Evolutionary conservation across 2,113 vertebrate species (phyloP).

Genomic region (Lipophrys pholis): DNA sequence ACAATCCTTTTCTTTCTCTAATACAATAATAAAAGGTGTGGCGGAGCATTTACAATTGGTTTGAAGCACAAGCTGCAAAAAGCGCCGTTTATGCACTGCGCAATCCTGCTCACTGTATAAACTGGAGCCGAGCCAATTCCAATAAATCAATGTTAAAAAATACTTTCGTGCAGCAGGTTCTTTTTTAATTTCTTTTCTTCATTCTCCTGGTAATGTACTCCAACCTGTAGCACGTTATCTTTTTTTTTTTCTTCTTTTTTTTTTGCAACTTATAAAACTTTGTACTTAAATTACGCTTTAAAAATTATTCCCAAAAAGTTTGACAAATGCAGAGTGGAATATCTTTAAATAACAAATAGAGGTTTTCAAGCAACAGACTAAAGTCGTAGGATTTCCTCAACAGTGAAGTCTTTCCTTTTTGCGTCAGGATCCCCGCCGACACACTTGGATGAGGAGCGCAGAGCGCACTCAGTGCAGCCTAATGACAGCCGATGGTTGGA

Average conservation of each 20-base stretch:
- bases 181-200: constrained; percentile 71
- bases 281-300: constrained; percentile 91
- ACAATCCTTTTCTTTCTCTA: constrained; percentile 90
- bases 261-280: constrained; percentile 88
- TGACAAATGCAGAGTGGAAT: constrained; percentile 89
- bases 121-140: constrained; percentile 87
- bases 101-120: constrained; percentile 87
- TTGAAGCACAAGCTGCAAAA: constrained; percentile 93
- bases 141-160: constrained; percentile 82
- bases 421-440: constrained; percentile 86
- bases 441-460: constrained; percentile 87
- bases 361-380: constrained; percentile 87
- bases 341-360: constrained; percentile 86
- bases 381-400: constrained; percentile 84
- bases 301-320: constrained; percentile 86
- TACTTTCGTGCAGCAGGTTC: constrained; percentile 88
- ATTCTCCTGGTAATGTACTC: constrained; percentile 87
- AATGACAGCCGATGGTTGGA: constrained; percentile 86
- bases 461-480: constrained; percentile 86
- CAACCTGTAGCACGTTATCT: constrained; percentile 68
- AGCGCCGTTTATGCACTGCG: constrained; percentile 87
- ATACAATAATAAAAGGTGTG: constrained; percentile 89
- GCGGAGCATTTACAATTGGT: constrained; percentile 88
- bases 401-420: constrained; percentile 79
- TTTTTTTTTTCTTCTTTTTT: constrained; percentile 79